phyloP scores from a whole-genome alignment of 1,140 invertebrate genomes.

The Euwallacea fornicatus region DNA sequence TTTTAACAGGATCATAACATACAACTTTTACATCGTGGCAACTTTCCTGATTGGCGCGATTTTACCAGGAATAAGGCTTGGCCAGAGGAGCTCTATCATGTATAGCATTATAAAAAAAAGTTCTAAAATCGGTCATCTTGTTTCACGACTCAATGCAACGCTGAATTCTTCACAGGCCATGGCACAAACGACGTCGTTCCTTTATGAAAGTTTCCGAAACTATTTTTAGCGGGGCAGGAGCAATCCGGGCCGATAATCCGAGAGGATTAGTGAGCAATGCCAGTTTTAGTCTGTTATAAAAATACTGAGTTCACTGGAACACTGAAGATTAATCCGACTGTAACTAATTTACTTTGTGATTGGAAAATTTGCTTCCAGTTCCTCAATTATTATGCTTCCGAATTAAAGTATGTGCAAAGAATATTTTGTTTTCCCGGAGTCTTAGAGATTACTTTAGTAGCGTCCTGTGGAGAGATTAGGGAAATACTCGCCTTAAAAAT shows the following conservation, averaged over 20 bases:
- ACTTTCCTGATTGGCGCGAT: no score
- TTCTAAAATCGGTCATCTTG: neutral
- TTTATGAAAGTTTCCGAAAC: conserved; percentile 17
- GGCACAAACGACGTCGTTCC: conserved; percentile 10
- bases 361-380: neutral
- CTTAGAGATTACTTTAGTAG: no score
- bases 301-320: conserved; percentile 8
- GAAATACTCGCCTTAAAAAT: no score
- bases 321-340: neutral
- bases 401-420: no score
- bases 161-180: conserved; percentile 14
- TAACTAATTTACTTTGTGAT: conserved; percentile 9
- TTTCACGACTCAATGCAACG: conserved; percentile 18
- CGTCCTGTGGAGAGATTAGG: no score
- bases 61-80: no score
- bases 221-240: conserved; percentile 10
- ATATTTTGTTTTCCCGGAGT: no score
- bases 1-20: no score
- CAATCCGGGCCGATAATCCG: neutral
- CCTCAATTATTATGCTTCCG: no score
- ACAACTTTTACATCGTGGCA: no score
- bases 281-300: conserved; percentile 4
- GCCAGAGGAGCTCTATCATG: no score
- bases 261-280: conserved; percentile 9
- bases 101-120: no score